Evolutionary conservation across 2,797 vertebrate species (phyloP).

Genomic region (Hyperoplus immaculatus): DNA sequence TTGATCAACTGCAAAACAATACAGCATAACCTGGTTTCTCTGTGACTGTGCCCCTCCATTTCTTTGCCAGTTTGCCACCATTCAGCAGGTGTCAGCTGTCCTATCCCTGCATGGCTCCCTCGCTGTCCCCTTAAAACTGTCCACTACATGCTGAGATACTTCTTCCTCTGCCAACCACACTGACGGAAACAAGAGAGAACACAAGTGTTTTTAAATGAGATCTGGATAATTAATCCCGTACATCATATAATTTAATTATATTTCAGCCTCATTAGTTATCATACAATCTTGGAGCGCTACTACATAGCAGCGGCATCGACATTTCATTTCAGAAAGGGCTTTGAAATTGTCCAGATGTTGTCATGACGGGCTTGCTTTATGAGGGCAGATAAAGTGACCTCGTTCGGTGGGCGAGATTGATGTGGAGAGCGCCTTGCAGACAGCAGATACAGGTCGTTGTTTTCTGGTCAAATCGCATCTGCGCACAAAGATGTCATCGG

Average conservation of each 20-base stretch:
- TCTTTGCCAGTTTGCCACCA: conserved; percentile 30
- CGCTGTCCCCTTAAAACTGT: conserved; percentile 37
- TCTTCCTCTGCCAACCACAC: neutral
- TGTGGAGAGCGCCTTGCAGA: conserved; percentile 39
- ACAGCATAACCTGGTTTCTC: conserved; percentile 62
- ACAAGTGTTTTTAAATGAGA: neutral
- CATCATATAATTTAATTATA: neutral
- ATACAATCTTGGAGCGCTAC: neutral
- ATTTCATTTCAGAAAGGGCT: conserved; percentile 17
- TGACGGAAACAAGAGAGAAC: neutral
- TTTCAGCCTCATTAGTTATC: neutral
- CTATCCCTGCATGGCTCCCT: conserved; percentile 23
- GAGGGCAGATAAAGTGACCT: conserved; percentile 30
- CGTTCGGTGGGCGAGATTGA: conserved; percentile 28
- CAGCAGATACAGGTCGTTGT: conserved; percentile 55
- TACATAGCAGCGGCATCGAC: conserved; percentile 2
- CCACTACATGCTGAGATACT: conserved; percentile 35
- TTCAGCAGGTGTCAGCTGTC: conserved; percentile 51
- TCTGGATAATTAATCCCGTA: neutral
- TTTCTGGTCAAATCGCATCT: conserved; percentile 72
- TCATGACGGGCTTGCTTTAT: conserved; percentile 19
- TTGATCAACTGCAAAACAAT: conserved; percentile 44
- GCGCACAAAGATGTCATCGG: conserved; percentile 53
- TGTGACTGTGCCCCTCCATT: conserved; percentile 47
- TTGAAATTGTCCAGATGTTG: conserved; percentile 39